phyloP scores from a whole-genome alignment of 2,113 vertebrate species.

The Cairina moschata region DNA sequence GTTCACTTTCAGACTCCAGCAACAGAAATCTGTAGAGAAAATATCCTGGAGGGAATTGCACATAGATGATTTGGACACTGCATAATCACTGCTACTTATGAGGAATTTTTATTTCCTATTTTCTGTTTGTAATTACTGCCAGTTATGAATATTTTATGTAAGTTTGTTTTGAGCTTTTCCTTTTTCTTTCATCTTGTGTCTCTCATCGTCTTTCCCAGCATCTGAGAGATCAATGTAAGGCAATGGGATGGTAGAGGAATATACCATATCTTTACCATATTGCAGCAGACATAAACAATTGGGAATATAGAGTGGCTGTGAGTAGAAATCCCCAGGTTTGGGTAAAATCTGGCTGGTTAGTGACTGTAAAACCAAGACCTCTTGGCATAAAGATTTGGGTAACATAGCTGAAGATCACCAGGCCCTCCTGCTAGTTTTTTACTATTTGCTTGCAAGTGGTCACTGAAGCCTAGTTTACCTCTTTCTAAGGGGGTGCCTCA shows the following conservation, averaged over 20 bases:
- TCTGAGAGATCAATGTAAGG: constrained; percentile 52
- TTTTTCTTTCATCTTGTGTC: constrained; percentile 60
- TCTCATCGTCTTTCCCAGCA: constrained; percentile 32
- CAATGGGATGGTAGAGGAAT: not conserved
- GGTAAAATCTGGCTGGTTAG: not conserved
- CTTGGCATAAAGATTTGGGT: not conserved
- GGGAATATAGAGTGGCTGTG: not conserved
- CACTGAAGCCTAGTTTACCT: not conserved
- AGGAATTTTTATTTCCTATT: constrained; percentile 64
- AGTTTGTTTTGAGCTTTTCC: constrained; percentile 51
- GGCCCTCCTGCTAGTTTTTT: not conserved
- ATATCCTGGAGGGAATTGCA: constrained; percentile 43
- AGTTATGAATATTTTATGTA: constrained; percentile 75
- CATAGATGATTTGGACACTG: constrained; percentile 22
- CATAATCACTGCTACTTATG: constrained; percentile 46
- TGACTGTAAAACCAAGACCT: not conserved
- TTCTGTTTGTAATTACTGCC: constrained; percentile 74
- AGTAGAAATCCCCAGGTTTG: accelerated
- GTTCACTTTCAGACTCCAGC: constrained; percentile 13
- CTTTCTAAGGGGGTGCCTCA: not conserved
- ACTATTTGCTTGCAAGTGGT: not conserved
- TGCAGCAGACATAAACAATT: constrained; percentile 10
- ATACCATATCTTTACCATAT: not conserved
- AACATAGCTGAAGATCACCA: not conserved
- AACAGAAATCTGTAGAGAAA: constrained; percentile 24